Evolutionary conservation across 2,797 vertebrate species (phyloP), one percentile per base, ranked within the genome.

Genomic region (Percopsis omiscomaycus): DNA sequence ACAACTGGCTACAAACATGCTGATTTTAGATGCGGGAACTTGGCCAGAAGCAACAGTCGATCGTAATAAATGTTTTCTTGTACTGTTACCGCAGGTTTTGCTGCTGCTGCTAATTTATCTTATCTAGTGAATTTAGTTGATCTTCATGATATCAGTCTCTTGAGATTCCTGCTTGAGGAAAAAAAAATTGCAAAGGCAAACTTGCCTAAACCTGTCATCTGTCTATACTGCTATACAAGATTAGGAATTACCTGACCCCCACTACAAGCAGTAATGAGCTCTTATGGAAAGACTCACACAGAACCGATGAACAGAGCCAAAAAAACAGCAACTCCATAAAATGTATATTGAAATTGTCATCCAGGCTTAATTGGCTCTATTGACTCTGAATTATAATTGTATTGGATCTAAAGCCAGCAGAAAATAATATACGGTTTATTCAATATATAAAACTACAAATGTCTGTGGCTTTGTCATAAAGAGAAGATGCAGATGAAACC

Each of bases 11-110:
- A 64, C 15, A 59, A 50, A 62, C 6, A 10, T 69, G 60, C 67
- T 74, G 64, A 68, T 53, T 68, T 42, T 66, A 46, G 59, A 71
- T 58, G 54, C 5, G 22, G 60, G 50, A 60, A 71, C 72, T 74
- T 57, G 46, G 67, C 56, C 12, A 45, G 46, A 61, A 63, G 57
- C 62, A 73, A 79, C 56, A 46, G 16, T 22, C 2, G 22, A 30
- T 63, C n/a, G 10, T 47, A 45, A 45, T 53, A 46, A 56, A 59
- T 44, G 52, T 16, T 68, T 14, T 63, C 49, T 49, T 57, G 28
- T 10, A 45, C 27, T 59, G 61, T 48, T 68, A 63, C 75, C 77
- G 75, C 81, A 77, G 74, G 45, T 71, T 45, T 55, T 53, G 51
- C 61, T 50, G 48, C 37, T 46, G 11, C 3, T 5, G 27, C 54